Conservation (phyloP, 1,140 invertebrate species). For the Caenorhabditis elegans region WBcel235 BX284604.4:9572501-9573000, state of each 20-base stretch:
- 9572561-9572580: background rate
- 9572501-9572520: background rate
- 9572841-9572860: background rate
- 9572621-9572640: background rate
- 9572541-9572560: slow-evolving; percentile 16
- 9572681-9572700: background rate
- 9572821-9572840: too few species aligned
- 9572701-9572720: background rate
- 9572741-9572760: too few species aligned
- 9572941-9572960: too few species aligned
- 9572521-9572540: too few species aligned
- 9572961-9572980: background rate
- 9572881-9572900: too few species aligned
- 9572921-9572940: too few species aligned
- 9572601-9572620: background rate
- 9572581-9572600: background rate
- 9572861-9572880: background rate
- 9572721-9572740: too few species aligned
- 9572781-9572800: too few species aligned
- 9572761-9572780: too few species aligned
- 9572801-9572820: too few species aligned
- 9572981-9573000: too few species aligned
- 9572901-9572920: too few species aligned
- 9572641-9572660: background rate
- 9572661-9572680: background rate